Evolutionary conservation across 1,140 invertebrate species (phyloP).

Genomic region (Anoplophora glabripennis): DNA sequence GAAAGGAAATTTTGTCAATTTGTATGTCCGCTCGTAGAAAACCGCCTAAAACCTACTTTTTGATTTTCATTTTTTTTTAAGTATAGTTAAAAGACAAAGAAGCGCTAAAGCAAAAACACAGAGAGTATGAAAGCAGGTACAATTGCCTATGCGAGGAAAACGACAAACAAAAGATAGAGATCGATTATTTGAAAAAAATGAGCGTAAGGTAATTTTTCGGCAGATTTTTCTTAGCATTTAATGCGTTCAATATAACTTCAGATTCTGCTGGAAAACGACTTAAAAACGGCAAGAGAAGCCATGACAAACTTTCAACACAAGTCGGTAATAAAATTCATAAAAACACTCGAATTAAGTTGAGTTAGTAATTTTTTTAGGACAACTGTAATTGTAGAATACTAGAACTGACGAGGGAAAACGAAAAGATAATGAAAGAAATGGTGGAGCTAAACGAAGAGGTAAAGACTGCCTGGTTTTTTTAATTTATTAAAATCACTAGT

Average conservation of each 20-base stretch:
- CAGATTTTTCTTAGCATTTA: conserved; percentile 5
- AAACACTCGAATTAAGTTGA: too few species aligned
- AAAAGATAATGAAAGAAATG: conserved; percentile 18
- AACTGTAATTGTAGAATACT: conserved; percentile 12
- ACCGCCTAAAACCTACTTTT: background rate
- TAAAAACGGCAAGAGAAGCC: background rate
- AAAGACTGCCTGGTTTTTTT: background rate
- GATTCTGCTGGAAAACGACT: background rate
- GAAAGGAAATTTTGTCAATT: conserved; percentile 31
- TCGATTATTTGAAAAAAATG: conserved; percentile 15
- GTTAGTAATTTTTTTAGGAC: conserved; percentile 6
- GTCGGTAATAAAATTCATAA: too few species aligned
- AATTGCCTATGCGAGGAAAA: conserved; percentile 24
- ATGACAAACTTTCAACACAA: background rate
- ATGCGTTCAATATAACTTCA: background rate
- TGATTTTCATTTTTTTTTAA: conserved; percentile 12
- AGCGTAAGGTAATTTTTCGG: conserved; percentile 9
- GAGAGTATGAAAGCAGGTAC: conserved; percentile 9
- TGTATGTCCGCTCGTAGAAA: conserved; percentile 21
- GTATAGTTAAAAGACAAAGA: conserved; percentile 22
- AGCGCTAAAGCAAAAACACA: conserved; percentile 20
- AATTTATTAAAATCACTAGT: too few species aligned
- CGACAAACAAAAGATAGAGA: conserved; percentile 12
- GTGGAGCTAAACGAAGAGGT: conserved; percentile 26
- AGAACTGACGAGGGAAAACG: conserved; percentile 16